Evolutionary conservation across 2,888 invertebrate genomes (phyloP).

Genomic region (Endotricha flammealis): DNA sequence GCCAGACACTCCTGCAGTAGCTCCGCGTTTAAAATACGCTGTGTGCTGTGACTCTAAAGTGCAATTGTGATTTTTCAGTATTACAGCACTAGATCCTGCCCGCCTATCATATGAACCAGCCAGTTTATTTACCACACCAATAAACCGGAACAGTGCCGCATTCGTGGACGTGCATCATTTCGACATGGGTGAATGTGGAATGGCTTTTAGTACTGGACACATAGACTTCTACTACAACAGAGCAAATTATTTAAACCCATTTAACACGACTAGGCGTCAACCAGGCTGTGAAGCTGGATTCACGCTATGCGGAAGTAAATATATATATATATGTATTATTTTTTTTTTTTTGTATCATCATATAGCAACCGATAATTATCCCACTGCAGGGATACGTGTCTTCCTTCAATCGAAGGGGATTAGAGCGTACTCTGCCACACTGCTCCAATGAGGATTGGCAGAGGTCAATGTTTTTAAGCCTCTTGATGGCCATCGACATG

Average conservation of each 20-base stretch:
- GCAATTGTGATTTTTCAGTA: too few species aligned
- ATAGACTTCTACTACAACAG: slow-evolving; percentile 70
- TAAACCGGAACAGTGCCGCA: slow-evolving; percentile 49
- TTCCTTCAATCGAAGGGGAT: too few species aligned
- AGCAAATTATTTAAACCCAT: slow-evolving; percentile 24
- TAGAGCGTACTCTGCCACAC: too few species aligned
- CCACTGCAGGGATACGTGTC: not conserved
- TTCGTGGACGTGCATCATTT: slow-evolving; percentile 79
- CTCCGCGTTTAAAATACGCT: too few species aligned
- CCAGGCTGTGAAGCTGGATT: slow-evolving; percentile 17
- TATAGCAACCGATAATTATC: too few species aligned
- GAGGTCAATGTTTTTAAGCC: too few species aligned
- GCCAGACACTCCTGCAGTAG: too few species aligned
- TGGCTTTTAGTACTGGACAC: slow-evolving; percentile 47
- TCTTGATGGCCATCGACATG: too few species aligned
- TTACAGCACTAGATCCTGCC: slow-evolving; percentile 70
- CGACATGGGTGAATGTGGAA: slow-evolving; percentile 67
- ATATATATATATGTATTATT: not conserved
- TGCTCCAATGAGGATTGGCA: too few species aligned
- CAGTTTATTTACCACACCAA: slow-evolving; percentile 12
- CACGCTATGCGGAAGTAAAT: slow-evolving; percentile 20
- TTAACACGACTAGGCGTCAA: slow-evolving; percentile 14
- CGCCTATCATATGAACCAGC: slow-evolving; percentile 54
- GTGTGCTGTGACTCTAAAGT: too few species aligned
- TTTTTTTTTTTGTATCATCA: too few species aligned